Evolutionary conservation across 2,797 vertebrate species (phyloP).

Genomic region (Poliocrania exsul): DNA sequence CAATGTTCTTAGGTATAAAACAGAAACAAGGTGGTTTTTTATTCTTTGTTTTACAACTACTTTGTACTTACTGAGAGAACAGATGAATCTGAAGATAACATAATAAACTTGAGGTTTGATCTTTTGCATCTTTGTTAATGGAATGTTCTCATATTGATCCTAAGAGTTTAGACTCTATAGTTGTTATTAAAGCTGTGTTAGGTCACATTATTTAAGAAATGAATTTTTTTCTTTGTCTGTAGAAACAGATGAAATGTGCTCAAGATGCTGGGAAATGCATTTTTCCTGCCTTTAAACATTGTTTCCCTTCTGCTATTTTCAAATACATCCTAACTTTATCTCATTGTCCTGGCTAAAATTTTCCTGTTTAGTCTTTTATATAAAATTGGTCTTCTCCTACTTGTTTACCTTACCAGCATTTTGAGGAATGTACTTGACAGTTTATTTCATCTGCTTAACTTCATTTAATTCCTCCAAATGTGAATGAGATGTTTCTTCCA

Average conservation of each 20-base stretch:
- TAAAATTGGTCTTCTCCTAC: not conserved
- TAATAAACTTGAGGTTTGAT: not conserved
- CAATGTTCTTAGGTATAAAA: not conserved
- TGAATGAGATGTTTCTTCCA: not conserved
- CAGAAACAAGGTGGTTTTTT: not conserved
- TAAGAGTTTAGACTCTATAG: not conserved
- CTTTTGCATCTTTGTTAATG: not conserved
- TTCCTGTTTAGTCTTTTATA: not conserved
- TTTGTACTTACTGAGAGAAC: not conserved
- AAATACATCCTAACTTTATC: not conserved
- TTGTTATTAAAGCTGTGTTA: not conserved
- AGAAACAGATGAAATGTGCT: not conserved
- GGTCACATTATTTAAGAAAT: not conserved
- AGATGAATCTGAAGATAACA: not conserved
- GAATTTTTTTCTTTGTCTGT: rapidly evolving
- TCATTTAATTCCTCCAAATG: not conserved
- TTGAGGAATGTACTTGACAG: not conserved
- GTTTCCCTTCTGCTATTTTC: not conserved
- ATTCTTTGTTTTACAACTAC: not conserved
- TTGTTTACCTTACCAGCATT: not conserved
- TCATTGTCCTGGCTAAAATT: not conserved
- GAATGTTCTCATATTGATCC: not conserved
- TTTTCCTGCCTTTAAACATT: not conserved
- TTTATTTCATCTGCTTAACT: not conserved
- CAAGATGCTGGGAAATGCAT: not conserved